Percentiles rank a stretch among this genome's conserved stretches.
phyloP scores from a whole-genome alignment of 1,140 invertebrate genomes.

The Formica exsecta region DNA sequence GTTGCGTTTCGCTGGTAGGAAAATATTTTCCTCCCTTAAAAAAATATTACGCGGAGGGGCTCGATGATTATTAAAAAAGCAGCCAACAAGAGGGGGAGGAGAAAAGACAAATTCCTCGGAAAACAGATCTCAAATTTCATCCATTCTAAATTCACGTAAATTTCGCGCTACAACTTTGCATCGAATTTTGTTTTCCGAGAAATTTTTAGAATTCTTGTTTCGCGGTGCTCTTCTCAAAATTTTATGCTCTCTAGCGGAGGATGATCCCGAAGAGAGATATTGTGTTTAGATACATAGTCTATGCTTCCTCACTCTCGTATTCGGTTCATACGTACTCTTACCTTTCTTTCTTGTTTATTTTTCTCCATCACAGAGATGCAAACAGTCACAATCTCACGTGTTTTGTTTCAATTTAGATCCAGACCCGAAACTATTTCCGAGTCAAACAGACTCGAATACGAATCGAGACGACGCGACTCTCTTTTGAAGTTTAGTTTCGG shows the following conservation, averaged over 20 bases:
- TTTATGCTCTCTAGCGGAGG: conserved; percentile 1
- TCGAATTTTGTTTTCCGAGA: background rate
- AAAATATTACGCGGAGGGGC: conserved; percentile 16
- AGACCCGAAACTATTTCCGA: background rate
- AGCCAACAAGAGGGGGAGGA: background rate
- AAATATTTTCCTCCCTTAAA: conserved; percentile 12
- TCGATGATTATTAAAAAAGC: conserved; percentile 46
- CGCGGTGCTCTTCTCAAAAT: conserved; percentile 13
- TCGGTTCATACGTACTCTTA: conserved; percentile 14
- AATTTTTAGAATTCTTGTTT: conserved; percentile 8
- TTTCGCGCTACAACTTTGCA: background rate
- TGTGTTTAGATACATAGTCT: conserved; percentile 31
- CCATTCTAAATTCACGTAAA: background rate
- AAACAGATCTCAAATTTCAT: conserved; percentile 32
- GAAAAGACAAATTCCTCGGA: background rate
- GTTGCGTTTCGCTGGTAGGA: background rate
- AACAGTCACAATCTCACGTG: conserved; percentile 39
- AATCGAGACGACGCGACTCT: background rate
- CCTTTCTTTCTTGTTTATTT: conserved; percentile 17
- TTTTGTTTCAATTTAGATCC: conserved; percentile 55
- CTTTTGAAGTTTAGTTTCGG: background rate
- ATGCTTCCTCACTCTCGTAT: background rate
- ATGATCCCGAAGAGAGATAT: conserved; percentile 38
- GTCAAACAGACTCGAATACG: background rate
- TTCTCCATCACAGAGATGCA: conserved; percentile 4